phyloP scores from a whole-genome alignment of 2,113 vertebrate genomes.

The Hippocampus abdominalis region DNA sequence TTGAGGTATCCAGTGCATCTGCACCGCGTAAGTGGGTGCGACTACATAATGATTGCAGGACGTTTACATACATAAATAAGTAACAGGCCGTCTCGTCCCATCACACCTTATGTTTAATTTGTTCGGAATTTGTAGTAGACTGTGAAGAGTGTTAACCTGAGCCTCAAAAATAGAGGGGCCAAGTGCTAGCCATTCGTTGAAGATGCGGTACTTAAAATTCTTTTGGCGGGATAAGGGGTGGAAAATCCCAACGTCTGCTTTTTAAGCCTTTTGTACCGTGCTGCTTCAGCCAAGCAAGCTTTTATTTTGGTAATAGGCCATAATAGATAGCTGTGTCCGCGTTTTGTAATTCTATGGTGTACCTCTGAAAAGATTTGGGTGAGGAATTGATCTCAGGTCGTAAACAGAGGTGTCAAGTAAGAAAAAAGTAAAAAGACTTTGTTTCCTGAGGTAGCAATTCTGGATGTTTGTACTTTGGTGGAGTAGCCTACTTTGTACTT shows the following conservation, averaged over 20 bases:
- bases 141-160: slow-evolving; percentile 56
- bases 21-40: slow-evolving; percentile 27
- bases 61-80: slow-evolving; percentile 6
- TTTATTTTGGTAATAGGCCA: slow-evolving; percentile 45
- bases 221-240: slow-evolving; percentile 23
- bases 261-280: slow-evolving; percentile 47
- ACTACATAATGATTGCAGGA: slow-evolving; percentile 23
- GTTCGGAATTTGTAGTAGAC: slow-evolving; percentile 55
- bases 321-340: slow-evolving; percentile 16
- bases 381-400: slow-evolving; percentile 1
- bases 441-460: too few relatives aligned
- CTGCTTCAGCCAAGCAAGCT: slow-evolving; percentile 46
- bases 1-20: slow-evolving; percentile 68
- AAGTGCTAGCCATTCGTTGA: slow-evolving; percentile 51
- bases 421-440: too few relatives aligned
- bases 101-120: slow-evolving; percentile 48
- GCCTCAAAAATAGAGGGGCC: slow-evolving; percentile 46
- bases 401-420: too few relatives aligned
- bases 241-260: slow-evolving; percentile 32
- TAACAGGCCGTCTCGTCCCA: slow-evolving; percentile 28
- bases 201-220: slow-evolving; percentile 58
- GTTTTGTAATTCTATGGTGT: slow-evolving; percentile 21
- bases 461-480: too few relatives aligned
- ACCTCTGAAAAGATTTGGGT: slow-evolving; percentile 12
- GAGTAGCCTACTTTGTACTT: too few relatives aligned